Evolutionary conservation across 2,888 invertebrate species (phyloP), one percentile per base, ranked within the genome.

Genomic region (Cantharis flavilabris): DNA sequence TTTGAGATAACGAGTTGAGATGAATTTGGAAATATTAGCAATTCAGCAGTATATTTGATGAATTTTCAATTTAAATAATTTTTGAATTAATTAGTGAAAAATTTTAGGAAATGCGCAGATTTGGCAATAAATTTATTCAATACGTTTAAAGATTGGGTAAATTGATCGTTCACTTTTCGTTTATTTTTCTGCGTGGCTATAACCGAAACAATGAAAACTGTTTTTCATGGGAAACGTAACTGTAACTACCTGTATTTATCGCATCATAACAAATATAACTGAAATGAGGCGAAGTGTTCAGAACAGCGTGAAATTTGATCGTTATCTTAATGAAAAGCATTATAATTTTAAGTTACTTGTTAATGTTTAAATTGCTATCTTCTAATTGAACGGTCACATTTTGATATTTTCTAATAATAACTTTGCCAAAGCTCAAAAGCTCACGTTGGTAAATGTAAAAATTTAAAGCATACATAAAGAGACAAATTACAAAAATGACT

Each of bases 161-260:
- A 49, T 49, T n/a, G 49, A n/a, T 49, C 33, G 33, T 33, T 33
- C 33, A 13, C 33, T 33, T 33, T 33, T 5, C 49, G 49, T 49
- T 49, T 49, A 49, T 49, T 49, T 49, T 49, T 49, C 49, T 7
- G n/a, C 13, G n/a, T n/a, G 1, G 33, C 49, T n/a, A 49, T 49
- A 65, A 65, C 20, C 23, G 13, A 67, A 67, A 67, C 26, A 26
- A 67, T 23, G 26, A 23, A 67, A 67, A 26, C 26, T 26, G 65
- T 67, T 67, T 67, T 67, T 67, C 20, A 67, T 67, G 65, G 65
- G 65, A 67, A 20, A 13, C 20, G 23, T 67, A 67, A 67, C 65
- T 23, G 65, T 67, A 67, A 67, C 65, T 67, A 67, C 65, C 65
- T 67, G 65, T 67, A 67, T 67, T 67, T 67, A 67, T 67, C 65